phyloP scores from a whole-genome alignment of 2,888 invertebrate genomes.

The Drosophila fungiperda region DNA sequence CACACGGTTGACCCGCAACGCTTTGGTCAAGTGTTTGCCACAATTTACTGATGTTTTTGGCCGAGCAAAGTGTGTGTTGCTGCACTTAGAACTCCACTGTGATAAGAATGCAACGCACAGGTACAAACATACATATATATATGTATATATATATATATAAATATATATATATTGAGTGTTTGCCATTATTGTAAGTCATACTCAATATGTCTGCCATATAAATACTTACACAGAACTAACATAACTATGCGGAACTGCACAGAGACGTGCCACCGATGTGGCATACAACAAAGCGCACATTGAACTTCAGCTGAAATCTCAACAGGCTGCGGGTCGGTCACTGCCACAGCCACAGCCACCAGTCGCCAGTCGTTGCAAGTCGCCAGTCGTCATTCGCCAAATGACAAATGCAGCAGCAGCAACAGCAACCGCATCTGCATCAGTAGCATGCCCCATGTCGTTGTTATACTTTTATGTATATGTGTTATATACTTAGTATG shows the following conservation, averaged over 20 bases:
- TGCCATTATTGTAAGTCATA: constrained; percentile 3
- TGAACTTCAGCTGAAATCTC: constrained; percentile 63
- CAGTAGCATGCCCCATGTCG: constrained; percentile 26
- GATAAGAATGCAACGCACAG: neutral
- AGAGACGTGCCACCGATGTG: constrained; percentile 34
- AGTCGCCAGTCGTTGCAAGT: neutral
- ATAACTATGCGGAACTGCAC: constrained; percentile 65
- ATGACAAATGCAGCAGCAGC: constrained; percentile 60
- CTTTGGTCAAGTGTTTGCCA: constrained; percentile 33
- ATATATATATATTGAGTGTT: neutral
- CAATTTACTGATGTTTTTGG: constrained; percentile 4
- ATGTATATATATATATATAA: neutral
- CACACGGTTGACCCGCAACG: constrained; percentile 8
- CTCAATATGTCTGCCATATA: neutral
- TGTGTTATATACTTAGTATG: constrained; percentile 20
- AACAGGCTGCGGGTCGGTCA: constrained; percentile 69
- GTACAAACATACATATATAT: neutral
- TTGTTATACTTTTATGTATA: constrained; percentile 17
- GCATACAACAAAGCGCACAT: constrained; percentile 60
- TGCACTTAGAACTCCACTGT: constrained; percentile 17
- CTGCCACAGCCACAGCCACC: constrained; percentile 47
- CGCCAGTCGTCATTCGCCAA: constrained; percentile 33
- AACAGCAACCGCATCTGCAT: constrained; percentile 5
- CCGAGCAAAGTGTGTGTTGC: constrained; percentile 24
- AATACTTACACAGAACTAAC: constrained; percentile 7